Base-by-base conservation (phyloP, 2,888 invertebrate species). In the Trachelus troglodyta region DNA sequence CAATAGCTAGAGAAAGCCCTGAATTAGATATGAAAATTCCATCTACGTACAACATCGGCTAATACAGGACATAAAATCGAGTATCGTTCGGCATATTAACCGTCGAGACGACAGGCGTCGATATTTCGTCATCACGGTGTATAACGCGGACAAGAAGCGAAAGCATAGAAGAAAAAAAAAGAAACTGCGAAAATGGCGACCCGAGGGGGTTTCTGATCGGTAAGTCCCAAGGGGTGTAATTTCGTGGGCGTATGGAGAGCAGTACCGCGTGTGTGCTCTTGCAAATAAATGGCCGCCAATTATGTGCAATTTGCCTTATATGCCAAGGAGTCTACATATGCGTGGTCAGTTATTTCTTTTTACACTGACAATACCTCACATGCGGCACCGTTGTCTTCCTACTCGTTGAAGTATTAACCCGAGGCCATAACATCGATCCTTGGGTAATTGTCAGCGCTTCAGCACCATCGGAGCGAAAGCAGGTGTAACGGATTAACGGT, bases 371-470 rank as follows among this genome's bases (percentile, higher is more conserved):
- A 82, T 82, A 76, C 76, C 76, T 76, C 40, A 77, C 77, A 75
- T 68, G 37, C 69, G 23, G 15, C 68, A 79, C 82, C 81, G 85
- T 83, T 83, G 82, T 85, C 83, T 83, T 79, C 84, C 83, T 83
- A 82, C 86, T 84, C 82, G 81, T 81, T 74, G 80, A 79, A 79
- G 56, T 81, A 83, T 85, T 80, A 85, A 84, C 85, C 89, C 85
- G 83, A 81, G 89, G 90, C 89, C 83, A 88, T 87, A 56, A 86
- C 90, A 90, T 90, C 90, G 90, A 90, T 90, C 90, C 89, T 87
- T 83, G 79, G 88, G 89, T 90, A 90, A 90, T 90, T 90, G 90
- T 90, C 90, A 90, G 90, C 90, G 89, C 89, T 56, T 90, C 89
- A 90, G 89, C 90, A 89, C 88, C 89, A 87, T 82, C 56, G 9